These are phyloP conservation scores for Pristiophorus japonicus DNA, from an alignment of 2,113 vertebrate species.

Conservation along the genomic window DNA sequence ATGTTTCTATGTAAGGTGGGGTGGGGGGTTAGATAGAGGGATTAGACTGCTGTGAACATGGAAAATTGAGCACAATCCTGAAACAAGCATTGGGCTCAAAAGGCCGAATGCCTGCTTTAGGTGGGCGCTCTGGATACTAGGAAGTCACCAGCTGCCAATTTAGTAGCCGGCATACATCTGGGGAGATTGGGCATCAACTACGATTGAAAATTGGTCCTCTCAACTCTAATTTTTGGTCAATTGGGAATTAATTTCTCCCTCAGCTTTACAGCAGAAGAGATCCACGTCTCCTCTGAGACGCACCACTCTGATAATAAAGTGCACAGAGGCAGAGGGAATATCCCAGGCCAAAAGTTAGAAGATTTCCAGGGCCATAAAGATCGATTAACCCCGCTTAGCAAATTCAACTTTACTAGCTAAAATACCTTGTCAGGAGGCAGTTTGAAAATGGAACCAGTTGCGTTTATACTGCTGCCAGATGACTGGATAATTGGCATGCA, in stretches of 20 bases:
- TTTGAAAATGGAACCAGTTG: background rate
- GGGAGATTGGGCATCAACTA: background rate
- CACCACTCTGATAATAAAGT: background rate
- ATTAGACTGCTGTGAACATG: background rate
- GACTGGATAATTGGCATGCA: background rate
- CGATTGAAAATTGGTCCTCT: background rate
- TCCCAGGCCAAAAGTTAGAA: too few species aligned
- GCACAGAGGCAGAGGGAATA: too few species aligned
- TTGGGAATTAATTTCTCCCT: background rate
- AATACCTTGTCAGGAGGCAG: background rate
- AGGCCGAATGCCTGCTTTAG: too few species aligned
- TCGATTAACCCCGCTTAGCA: background rate
- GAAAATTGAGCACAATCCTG: background rate
- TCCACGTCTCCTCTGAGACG: background rate
- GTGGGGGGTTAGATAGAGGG: background rate
- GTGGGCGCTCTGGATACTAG: too few species aligned
- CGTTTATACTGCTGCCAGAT: background rate
- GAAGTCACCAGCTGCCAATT: too few species aligned
- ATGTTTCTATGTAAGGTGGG: too few species aligned
- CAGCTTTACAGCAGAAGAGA: background rate
- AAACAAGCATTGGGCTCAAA: background rate
- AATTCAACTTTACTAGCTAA: background rate
- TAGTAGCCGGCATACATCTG: too few species aligned
- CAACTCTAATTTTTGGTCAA: background rate
- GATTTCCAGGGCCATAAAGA: background rate